Evolutionary conservation across 2,797 vertebrate genomes (phyloP).

Genomic region (Lepilemur septentrionalis): DNA sequence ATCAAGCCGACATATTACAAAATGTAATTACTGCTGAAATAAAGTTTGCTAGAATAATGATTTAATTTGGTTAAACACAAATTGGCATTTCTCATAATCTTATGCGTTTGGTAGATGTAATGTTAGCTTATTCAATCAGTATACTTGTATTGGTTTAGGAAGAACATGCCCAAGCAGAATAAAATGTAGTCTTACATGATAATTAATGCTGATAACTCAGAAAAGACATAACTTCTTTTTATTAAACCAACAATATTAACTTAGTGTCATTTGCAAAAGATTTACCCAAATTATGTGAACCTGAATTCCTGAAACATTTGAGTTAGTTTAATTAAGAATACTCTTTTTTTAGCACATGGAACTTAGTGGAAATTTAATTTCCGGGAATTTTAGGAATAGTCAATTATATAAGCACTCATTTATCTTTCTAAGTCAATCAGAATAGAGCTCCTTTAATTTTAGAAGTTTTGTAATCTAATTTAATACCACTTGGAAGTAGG

Average conservation of each 20-base stretch:
- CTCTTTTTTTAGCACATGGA: neutral
- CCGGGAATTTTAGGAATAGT: slow-evolving; percentile 35
- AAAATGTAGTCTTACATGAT: neutral
- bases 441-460: neutral
- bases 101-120: slow-evolving; percentile 15
- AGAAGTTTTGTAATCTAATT: slow-evolving; percentile 21
- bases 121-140: neutral
- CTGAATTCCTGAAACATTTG: slow-evolving; percentile 2
- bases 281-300: neutral
- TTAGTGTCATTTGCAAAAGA: slow-evolving; percentile 25
- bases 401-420: neutral
- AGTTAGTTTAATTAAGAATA: slow-evolving; percentile 40
- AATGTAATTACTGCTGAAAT: slow-evolving; percentile 4
- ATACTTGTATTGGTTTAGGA: neutral
- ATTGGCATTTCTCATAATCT: slow-evolving; percentile 12
- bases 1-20: neutral
- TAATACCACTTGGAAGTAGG: neutral
- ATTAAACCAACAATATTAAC: slow-evolving; percentile 32
- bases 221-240: neutral
- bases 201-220: neutral
- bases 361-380: neutral
- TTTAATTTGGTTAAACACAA: slow-evolving; percentile 12
- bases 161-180: neutral
- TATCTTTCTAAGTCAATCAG: neutral
- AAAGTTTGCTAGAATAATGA: slow-evolving; percentile 14